Base-by-base conservation (phyloP, 2,888 invertebrate species). In the Sepioteuthis lessoniana region DNA sequence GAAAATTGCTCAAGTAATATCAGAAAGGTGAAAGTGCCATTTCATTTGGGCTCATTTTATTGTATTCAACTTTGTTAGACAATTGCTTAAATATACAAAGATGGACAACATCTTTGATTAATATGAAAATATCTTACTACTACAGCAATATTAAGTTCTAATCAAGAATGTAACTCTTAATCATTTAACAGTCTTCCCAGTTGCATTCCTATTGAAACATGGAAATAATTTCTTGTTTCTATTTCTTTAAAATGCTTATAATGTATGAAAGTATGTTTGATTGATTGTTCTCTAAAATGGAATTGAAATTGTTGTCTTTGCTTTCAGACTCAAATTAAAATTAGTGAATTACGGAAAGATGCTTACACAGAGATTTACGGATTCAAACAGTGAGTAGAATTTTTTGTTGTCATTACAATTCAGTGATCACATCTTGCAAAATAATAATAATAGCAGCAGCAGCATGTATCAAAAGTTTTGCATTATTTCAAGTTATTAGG, bases 351-450 rank as follows among this genome's bases (percentile, higher is more conserved):
- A 92, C 92, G 92, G n/a, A 92, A 92, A 47, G 92, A 92, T 38
- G 21, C 92, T 13, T 92, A 92, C 35, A 92, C 92, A 92, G 92
- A 92, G n/a, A 28, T 92, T 42, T 92, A 92, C 16, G 94, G 94
- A 92, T 90, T 93, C 38, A 94, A 94, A n/a, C 94, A 94, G 94
- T 94, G 93, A 94, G 94, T 94, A 47, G 42, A 91, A 42, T 42
- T 35, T 76, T 76, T 13, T 16, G n/a, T 35, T 13, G 2, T 35
- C n/a, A n/a, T 76, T 76, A 35, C 35, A 16, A 76, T 76, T 76
- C 35, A 35, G 19, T 76, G 10, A 76, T 31, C 31, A 31, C n/a
- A 76, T 76, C n/a, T n/a, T 76, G 16, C 13, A 76, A 76, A 28
- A 5, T 10, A 7, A 0, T 7, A n/a, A 31, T 76, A 31, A 13